Evolutionary conservation across 2,888 invertebrate genomes (phyloP).

Genomic region (Rhingia rostrata): DNA sequence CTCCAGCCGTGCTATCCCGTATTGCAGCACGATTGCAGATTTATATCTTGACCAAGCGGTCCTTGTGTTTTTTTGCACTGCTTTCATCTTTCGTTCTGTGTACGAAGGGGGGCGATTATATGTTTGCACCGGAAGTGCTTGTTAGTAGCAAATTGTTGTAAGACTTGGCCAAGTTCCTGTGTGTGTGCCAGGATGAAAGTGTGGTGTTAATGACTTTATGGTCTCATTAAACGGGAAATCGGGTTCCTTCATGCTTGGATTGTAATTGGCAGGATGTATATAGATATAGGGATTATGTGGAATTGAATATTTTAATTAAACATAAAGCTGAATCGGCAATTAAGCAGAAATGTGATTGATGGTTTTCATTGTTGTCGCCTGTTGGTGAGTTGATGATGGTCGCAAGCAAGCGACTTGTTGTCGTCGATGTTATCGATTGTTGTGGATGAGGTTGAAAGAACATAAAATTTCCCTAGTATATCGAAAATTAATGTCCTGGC

Average conservation of each 20-base stretch:
- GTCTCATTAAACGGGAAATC: slow-evolving; percentile 34
- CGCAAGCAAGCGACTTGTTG: slow-evolving; percentile 38
- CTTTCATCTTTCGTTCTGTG: slow-evolving; percentile 13
- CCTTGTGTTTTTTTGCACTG: slow-evolving; percentile 21
- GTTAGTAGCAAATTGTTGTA: slow-evolving; percentile 65
- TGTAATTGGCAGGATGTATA: slow-evolving; percentile 22
- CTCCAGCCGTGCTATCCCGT: background rate
- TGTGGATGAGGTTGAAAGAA: background rate
- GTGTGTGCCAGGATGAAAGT: slow-evolving; percentile 38
- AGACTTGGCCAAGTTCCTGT: slow-evolving; percentile 45
- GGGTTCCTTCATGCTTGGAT: background rate
- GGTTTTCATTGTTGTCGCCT: slow-evolving; percentile 11
- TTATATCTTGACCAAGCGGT: slow-evolving; percentile 45
- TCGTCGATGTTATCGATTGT: background rate
- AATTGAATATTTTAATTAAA: slow-evolving; percentile 52
- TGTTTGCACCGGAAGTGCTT: slow-evolving; percentile 57
- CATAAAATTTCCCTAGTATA: background rate
- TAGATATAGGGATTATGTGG: slow-evolving; percentile 24
- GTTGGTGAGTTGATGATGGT: background rate
- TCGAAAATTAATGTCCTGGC: background rate
- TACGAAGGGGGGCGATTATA: slow-evolving; percentile 23
- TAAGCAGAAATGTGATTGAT: slow-evolving; percentile 57
- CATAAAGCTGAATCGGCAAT: slow-evolving; percentile 22
- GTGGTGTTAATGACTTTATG: slow-evolving; percentile 64
- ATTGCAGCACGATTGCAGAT: slow-evolving; percentile 38